Evolutionary conservation across 2,113 vertebrate species (phyloP).

Genomic region (Taurulus bubalis): DNA sequence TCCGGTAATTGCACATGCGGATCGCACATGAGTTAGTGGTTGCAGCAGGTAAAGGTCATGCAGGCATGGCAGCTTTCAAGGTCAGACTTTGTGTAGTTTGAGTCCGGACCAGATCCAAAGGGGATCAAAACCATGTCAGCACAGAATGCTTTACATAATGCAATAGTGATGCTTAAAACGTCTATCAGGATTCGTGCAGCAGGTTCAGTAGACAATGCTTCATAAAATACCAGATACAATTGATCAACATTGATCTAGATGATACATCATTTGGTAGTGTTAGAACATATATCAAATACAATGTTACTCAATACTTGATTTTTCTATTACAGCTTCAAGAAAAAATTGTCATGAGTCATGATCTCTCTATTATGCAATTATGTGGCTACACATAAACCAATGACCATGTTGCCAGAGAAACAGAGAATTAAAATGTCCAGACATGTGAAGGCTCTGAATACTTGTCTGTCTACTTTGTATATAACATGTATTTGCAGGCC

Average conservation of each 20-base stretch:
- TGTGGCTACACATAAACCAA: not conserved
- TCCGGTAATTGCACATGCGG: no score
- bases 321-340: not conserved
- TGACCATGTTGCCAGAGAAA: not conserved
- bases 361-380: not conserved
- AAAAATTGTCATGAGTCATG: not conserved
- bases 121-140: no score
- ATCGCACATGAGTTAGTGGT: conserved; percentile 33
- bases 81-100: not conserved
- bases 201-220: not conserved
- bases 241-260: not conserved
- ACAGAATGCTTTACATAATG: not conserved
- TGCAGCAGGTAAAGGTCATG: conserved; percentile 9
- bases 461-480: no score
- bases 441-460: not conserved
- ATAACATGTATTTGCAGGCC: not conserved
- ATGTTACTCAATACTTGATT: no score
- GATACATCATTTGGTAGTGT: no score
- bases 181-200: not conserved
- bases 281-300: no score
- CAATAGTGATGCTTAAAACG: no score
- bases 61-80: no score
- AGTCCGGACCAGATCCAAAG: not conserved
- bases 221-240: not conserved
- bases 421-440: not conserved